Base-by-base conservation (phyloP, 2,888 invertebrate species). In the Tuberolachnus salignus region DNA sequence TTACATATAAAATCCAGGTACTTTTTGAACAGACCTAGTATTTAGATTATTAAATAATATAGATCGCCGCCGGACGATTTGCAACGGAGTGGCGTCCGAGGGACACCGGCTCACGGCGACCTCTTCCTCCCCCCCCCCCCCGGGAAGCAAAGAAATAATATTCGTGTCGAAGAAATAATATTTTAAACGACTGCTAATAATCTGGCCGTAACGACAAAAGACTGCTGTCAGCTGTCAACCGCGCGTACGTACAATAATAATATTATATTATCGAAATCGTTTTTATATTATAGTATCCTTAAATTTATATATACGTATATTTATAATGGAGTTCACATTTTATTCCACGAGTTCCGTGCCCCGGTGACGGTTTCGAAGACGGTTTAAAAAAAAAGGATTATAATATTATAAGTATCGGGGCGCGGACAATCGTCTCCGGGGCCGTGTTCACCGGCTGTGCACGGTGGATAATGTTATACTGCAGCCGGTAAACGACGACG, bases 161-260 rank as follows among this genome's bases (percentile, higher is more conserved):
- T 61, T 34, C n/a, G n/a, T n/a, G n/a, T n/a, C 42, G 13, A 19
- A 67, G 49, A 67, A 67, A 42, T 61, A 46, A 49, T 49, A 42
- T 61, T 34, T 67, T 67, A 49, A 67, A 67, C 66, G 49, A 26
- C 19, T 16, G 26, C 49, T 67, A 67, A n/a, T n/a, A n/a, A 67
- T 67, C 49, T 67, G 26, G 26, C 67, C 49, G 16, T 51, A 51
- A 21, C 63, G 26, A 72, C 72, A 53, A 23, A 26, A 51, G 21
- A 63, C 23, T 11, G 49, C 59, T 51, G 72, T 49, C 23, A 16
- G 49, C 59, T 51, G 72, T 49, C 59, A 49, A 61, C 23, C 46
- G 14, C 3, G 67, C 46, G 9, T 3, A 21, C 19, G 16, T 13
- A 51, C 49, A 4, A n/a, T n/a, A n/a, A n/a, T 34, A 34, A 34